Evolutionary conservation across 2,888 invertebrate species (phyloP), one percentile per base, ranked within the genome.

Genomic region (Diabrotica balteata): DNA sequence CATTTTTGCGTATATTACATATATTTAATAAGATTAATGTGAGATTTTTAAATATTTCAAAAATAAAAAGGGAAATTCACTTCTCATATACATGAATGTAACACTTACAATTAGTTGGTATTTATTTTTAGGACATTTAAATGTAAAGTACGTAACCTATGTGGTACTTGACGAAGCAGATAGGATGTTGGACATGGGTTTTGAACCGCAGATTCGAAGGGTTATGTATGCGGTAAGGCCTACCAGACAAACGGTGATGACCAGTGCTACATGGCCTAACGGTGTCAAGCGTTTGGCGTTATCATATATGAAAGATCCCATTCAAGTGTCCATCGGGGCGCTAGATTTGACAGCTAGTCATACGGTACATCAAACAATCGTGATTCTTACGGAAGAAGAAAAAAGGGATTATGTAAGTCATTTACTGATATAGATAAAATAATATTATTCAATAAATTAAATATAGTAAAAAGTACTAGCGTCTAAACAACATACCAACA

Each of bases 231-330:
- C 92, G 79, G 90, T 96, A 32, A 88, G 95, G 63, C 95, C 96
- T 7, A 95, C 95, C 80, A 85, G 96, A 63, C 97, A 98, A 82
- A 96, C 96, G n/a, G 90, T 97, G 0, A 96, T 98, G 96, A 98
- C 97, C 0, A 92, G 91, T 80, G 98, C 98, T 10, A 98, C 98
- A 0, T 98, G 97, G 98, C 97, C 97, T 0, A 85, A 88, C 62
- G 94, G 92, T 52, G 97, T 98, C 1, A 88, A 96, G 11, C 87
- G 93, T 17, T 85, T 98, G 52, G 97, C 96, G 0, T 88, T 91
- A 72, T 90, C 90, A 1, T 97, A 97, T 80, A 94, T 96, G 91
- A 91, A 88, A 63, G 90, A 96, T 82, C 97, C 97, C 0, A 88
- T 97, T 61, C 95, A 96, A 84, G 92, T 97, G 0, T 94, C 91